Conservation (phyloP, 2,888 invertebrate genomes). For the Schizaphis graminum region DNA sequence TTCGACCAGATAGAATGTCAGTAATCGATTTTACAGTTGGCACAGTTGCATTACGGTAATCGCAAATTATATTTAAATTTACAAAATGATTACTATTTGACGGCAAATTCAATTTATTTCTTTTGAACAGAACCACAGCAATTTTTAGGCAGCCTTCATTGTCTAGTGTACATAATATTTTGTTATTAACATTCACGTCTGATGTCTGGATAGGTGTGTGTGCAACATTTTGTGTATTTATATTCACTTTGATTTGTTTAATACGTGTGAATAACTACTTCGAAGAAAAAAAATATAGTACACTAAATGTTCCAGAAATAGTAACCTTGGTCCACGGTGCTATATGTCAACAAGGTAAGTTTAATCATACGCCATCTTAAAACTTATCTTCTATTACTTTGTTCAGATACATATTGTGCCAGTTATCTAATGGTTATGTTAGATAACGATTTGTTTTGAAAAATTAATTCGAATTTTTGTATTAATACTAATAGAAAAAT, state of each 20-base stretch:
- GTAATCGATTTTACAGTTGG: slow-evolving; percentile 75
- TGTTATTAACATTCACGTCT: slow-evolving; percentile 16
- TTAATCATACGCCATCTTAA: neutral
- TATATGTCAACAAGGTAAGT: slow-evolving; percentile 44
- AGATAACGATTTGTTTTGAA: neutral
- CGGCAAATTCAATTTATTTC: neutral
- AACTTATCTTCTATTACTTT: neutral
- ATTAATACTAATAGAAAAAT: too few species aligned
- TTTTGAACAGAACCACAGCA: neutral
- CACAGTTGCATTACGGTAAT: slow-evolving; percentile 72
- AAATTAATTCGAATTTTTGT: too few species aligned
- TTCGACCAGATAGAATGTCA: slow-evolving; percentile 75
- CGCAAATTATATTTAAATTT: neutral
- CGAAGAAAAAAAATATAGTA: neutral
- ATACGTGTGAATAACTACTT: neutral
- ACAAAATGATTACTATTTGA: neutral
- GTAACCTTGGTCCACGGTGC: slow-evolving; percentile 33
- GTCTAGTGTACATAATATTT: slow-evolving; percentile 33
- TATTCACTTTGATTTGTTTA: neutral
- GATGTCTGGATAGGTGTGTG: neutral
- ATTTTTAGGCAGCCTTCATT: slow-evolving; percentile 30
- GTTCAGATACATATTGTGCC: neutral
- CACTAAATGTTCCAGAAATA: neutral
- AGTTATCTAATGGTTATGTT: neutral
- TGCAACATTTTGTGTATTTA: neutral